Conservation (phyloP, 2,797 vertebrate species). For the Fratercula arctica region DNA sequence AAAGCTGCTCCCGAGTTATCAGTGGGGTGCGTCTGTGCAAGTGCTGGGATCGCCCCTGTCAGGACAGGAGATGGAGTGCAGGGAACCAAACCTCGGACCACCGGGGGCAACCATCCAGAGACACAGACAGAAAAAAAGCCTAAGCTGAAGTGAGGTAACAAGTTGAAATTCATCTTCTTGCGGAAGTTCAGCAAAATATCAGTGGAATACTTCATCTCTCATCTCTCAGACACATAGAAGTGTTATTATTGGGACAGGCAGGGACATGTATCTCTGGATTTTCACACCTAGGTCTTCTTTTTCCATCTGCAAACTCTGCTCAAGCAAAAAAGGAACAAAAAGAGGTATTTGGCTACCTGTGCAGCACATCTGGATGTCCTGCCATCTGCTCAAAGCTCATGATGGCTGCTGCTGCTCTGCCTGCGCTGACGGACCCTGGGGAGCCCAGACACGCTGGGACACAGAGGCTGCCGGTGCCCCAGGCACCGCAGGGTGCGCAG, state of each 20-base stretch:
- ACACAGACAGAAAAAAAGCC: neutral
- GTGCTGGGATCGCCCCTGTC: neutral
- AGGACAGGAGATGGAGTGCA: neutral
- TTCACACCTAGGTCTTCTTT: neutral
- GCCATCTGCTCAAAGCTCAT: neutral
- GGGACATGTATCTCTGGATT: neutral
- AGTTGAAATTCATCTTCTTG: neutral
- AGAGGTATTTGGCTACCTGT: neutral
- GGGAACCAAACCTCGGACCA: neutral
- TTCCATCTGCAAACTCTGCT: neutral
- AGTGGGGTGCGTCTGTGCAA: accelerated
- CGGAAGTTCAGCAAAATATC: neutral
- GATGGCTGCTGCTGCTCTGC: neutral
- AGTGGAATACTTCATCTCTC: neutral
- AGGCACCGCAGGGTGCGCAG: too few species aligned
- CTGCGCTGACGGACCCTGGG: neutral
- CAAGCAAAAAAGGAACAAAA: neutral
- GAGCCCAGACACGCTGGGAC: accelerated
- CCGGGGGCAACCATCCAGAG: neutral
- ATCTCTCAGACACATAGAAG: accelerated
- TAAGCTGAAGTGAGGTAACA: neutral
- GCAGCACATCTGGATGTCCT: neutral
- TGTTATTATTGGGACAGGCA: accelerated
- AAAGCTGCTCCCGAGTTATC: neutral
- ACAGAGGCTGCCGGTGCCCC: neutral